A percentile compares a stretch with the other conserved stretches of the same genome.
Evolutionary conservation across 2,888 invertebrate genomes (phyloP).

Genomic region (Chloromyia formosa): DNA sequence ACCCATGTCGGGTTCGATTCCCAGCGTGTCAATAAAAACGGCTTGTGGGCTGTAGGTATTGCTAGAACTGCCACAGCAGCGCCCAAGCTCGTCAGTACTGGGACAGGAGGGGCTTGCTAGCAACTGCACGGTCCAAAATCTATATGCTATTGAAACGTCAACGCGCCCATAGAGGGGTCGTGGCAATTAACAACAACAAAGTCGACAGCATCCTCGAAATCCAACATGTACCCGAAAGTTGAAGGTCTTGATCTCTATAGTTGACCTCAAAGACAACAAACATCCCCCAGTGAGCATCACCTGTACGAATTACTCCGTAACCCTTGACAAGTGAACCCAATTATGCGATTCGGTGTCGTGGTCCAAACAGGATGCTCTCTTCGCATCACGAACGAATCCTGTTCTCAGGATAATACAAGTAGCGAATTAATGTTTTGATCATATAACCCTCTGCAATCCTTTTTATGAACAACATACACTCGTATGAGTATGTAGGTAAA

Average conservation of each 20-base stretch:
- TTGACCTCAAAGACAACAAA: not conserved
- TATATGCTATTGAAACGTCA: no score
- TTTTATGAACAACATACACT: no score
- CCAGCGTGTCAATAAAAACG: no score
- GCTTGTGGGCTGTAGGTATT: no score
- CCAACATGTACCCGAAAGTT: not conserved
- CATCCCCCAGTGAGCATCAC: not conserved
- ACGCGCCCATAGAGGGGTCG: no score
- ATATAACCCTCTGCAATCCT: not conserved
- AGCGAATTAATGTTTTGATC: not conserved
- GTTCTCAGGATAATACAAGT: slow-evolving; percentile 9
- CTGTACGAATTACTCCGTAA: not conserved
- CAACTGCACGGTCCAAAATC: no score
- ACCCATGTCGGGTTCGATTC: no score
- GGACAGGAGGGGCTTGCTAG: no score
- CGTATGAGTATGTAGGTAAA: no score
- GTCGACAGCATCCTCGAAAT: not conserved
- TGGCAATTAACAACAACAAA: no score
- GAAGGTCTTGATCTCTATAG: slow-evolving; percentile 26
- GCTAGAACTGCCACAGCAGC: no score
- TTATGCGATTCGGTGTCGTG: slow-evolving; percentile 8
- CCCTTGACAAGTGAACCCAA: slow-evolving; percentile 14
- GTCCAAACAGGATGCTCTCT: slow-evolving; percentile 27
- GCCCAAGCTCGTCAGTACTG: no score
- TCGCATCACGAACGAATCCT: slow-evolving; percentile 12